Percentiles rank a stretch among this genome's conserved stretches.
Evolutionary conservation across 1,140 invertebrate species (phyloP).

Genomic region (Drosophila kepulauana): DNA sequence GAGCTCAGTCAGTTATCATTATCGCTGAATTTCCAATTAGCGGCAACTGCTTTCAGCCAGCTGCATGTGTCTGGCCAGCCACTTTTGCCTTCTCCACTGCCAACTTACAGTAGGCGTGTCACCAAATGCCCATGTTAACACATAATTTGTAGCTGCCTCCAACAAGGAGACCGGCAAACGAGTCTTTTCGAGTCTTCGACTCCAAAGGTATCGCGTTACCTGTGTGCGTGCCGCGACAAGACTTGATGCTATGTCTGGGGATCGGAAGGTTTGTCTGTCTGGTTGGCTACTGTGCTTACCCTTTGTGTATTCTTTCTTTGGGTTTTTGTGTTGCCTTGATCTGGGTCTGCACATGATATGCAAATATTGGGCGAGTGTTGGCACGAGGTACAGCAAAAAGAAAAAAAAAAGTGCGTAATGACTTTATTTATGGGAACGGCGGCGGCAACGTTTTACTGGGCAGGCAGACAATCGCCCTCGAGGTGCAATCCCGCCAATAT

Average conservation of each 20-base stretch:
- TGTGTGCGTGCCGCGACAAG: conserved; percentile 24
- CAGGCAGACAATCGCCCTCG: conserved; percentile 57
- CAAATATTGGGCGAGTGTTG: conserved; percentile 68
- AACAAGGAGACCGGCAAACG: conserved; percentile 17
- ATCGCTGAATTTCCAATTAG: conserved; percentile 69
- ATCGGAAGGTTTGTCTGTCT: not conserved
- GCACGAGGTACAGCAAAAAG: conserved; percentile 26
- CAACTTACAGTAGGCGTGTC: conserved; percentile 55
- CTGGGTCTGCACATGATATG: conserved; percentile 53
- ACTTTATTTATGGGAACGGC: conserved; percentile 71
- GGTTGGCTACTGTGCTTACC: conserved; percentile 48
- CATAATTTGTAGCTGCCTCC: conserved; percentile 69
- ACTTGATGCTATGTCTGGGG: not conserved
- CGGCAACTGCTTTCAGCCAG: conserved; percentile 24
- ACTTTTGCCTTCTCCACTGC: not conserved
- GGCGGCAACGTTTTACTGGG: conserved; percentile 11
- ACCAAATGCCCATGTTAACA: conserved; percentile 72
- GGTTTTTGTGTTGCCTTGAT: conserved; percentile 11
- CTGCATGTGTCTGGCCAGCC: not conserved
- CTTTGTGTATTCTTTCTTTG: conserved; percentile 2
- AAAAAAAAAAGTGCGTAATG: conserved; percentile 63
- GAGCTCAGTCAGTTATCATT: conserved; percentile 68
- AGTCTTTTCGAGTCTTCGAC: not conserved
- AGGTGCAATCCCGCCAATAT: conserved; percentile 55
- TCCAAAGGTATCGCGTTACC: conserved; percentile 39